Evolutionary conservation across 2,888 invertebrate genomes (phyloP).

Genomic region (Dasypolia templi): DNA sequence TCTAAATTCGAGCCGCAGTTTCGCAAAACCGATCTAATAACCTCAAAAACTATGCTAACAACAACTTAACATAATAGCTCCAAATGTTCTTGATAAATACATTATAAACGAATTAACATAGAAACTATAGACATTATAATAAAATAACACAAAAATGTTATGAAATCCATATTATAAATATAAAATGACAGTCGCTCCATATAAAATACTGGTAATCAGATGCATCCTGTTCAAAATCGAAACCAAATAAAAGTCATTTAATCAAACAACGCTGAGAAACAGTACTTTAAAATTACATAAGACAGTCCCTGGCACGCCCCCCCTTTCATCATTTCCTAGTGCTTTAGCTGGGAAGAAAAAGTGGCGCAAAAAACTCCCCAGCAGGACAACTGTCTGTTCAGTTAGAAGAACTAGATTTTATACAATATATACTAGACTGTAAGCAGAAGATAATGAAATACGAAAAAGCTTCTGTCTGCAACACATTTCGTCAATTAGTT

Average conservation of each 20-base stretch:
- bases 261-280: too few species aligned
- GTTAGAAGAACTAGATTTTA: too few species aligned
- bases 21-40: conserved; percentile 9
- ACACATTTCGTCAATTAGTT: background rate
- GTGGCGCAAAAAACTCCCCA: too few species aligned
- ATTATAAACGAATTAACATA: conserved; percentile 45
- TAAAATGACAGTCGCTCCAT: background rate
- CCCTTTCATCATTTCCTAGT: too few species aligned
- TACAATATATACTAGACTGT: too few species aligned
- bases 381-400: too few species aligned
- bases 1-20: background rate
- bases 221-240: background rate
- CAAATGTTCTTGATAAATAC: conserved; percentile 49
- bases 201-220: background rate
- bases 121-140: conserved; percentile 34
- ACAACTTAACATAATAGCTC: background rate
- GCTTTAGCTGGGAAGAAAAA: too few species aligned
- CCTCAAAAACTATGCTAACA: conserved; percentile 2
- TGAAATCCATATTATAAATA: conserved; percentile 14
- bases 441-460: background rate
- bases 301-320: too few species aligned
- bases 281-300: too few species aligned
- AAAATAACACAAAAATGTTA: conserved; percentile 1
- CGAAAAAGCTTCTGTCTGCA: background rate
- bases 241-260: too few species aligned